Base-by-base conservation (phyloP, 2,888 invertebrate genomes). In the Apodemia mormo region DNA sequence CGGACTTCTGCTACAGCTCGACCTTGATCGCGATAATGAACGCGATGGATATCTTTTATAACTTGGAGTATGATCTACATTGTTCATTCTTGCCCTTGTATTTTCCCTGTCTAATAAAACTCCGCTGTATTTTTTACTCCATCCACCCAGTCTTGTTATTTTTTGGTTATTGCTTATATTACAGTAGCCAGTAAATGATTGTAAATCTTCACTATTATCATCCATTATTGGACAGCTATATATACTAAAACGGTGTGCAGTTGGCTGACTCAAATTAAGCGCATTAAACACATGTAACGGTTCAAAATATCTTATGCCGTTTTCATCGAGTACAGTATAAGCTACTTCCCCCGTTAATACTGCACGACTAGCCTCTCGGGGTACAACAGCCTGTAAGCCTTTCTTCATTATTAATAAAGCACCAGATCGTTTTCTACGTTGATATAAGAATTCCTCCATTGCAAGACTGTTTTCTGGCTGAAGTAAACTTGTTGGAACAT, bases 321-420 rank as follows among this genome's bases (percentile, higher is more conserved):
- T 95, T 84, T 97, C 97, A 78, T 97, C 96, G 4, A 97, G 94
- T 9, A 97, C 95, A 12, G 96, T 95, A 81, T 97, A 97, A 1
- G 96, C 94, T 0, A 96, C 95, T 86, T 96, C 94, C 3, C 97
- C 97, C 1, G 96, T 96, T 10, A 96, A 85, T 1, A 97, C 96
- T 29, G 95, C 95, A 49, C 96, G 94, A 70, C 96, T 95, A 0
- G 96, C 96, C 84, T 97, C 96, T 68, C 96, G 94, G 0, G 97
- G 97, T 5, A 97, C 95, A 2, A 97, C 96, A 0, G 96, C 96
- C 82, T 97, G 96, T 61, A 96, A 85, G 7, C 96, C 96, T 79
- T 95, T 95, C 76, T 96, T 96, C 78, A 96, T 94, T 61, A 97
- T 96, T 79, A 97, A 92, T 69, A 96, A 94, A 0, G 96, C 95